A percentile compares a stretch with the other conserved stretches of the same genome.
Conservation (phyloP, 2,888 invertebrate genomes). For the Agonopterix arenella region DNA sequence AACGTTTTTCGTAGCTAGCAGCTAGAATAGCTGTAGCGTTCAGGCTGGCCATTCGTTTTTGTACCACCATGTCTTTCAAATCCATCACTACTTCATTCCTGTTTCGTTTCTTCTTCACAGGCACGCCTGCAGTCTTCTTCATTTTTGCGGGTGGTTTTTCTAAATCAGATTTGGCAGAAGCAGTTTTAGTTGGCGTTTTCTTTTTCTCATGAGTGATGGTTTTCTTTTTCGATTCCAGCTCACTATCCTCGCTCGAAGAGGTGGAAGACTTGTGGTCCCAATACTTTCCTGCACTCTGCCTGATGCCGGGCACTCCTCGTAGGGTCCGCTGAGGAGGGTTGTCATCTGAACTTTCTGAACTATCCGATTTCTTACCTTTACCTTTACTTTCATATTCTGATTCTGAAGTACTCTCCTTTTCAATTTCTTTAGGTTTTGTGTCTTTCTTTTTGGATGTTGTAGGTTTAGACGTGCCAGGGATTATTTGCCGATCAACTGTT, state of each 20-base stretch:
- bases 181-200: constrained; percentile 44
- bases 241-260: constrained; percentile 77
- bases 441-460: constrained; percentile 60
- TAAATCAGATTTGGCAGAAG: constrained; percentile 63
- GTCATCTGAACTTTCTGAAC: constrained; percentile 73
- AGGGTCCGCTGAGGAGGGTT: constrained; percentile 76
- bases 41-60: constrained; percentile 93
- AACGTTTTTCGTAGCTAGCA: constrained; percentile 89
- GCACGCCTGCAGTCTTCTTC: constrained; percentile 59
- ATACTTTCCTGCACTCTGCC: constrained; percentile 85
- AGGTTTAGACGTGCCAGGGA: constrained; percentile 73
- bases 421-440: constrained; percentile 52
- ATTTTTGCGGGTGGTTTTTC: constrained; percentile 67
- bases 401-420: constrained; percentile 67
- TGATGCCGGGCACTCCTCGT: constrained; percentile 84
- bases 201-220: constrained; percentile 49
- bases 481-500: constrained; percentile 59
- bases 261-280: constrained; percentile 88
- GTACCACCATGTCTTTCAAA: constrained; percentile 90
- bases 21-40: constrained; percentile 94
- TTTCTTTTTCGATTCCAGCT: constrained; percentile 63
- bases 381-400: constrained; percentile 67
- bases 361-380: constrained; percentile 58
- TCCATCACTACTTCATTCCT: constrained; percentile 84
- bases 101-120: constrained; percentile 74